Evolutionary conservation across 2,888 invertebrate species (phyloP).

Genomic region (Eupeodes luniger): DNA sequence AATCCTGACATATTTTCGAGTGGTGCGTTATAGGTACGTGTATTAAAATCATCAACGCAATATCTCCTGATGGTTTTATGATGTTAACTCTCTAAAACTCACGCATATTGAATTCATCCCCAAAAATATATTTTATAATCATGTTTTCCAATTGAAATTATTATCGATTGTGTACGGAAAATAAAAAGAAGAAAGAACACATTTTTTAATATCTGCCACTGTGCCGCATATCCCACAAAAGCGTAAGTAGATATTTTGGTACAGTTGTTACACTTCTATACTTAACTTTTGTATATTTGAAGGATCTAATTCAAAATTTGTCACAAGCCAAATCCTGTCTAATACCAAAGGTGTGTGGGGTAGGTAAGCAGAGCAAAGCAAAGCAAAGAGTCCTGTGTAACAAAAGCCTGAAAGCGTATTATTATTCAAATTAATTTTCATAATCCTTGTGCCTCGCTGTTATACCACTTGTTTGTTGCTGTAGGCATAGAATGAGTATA

Average conservation of each 20-base stretch:
- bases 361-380: conserved; percentile 15
- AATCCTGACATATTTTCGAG: conserved; percentile 72
- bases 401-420: conserved; percentile 78
- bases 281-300: not conserved
- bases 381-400: not conserved
- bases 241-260: conserved; percentile 5
- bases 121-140: conserved; percentile 25
- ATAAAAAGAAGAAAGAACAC: conserved; percentile 5
- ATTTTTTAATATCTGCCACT: conserved; percentile 36
- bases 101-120: conserved; percentile 60
- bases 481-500: conserved; percentile 38
- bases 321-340: conserved; percentile 66
- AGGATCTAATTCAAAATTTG: conserved; percentile 68
- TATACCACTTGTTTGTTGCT: conserved; percentile 71
- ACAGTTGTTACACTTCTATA: conserved; percentile 45
- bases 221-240: conserved; percentile 1
- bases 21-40: not conserved
- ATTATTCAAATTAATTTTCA: conserved; percentile 82
- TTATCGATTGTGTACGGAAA: conserved; percentile 55
- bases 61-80: conserved; percentile 17
- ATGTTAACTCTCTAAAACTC: not conserved
- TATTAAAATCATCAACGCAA: conserved; percentile 43
- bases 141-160: conserved; percentile 73
- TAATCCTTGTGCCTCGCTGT: conserved; percentile 69
- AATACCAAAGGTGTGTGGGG: conserved; percentile 49